Evolutionary conservation across 2,797 vertebrate species (phyloP).

Genomic region (Hozukius guyotensis): DNA sequence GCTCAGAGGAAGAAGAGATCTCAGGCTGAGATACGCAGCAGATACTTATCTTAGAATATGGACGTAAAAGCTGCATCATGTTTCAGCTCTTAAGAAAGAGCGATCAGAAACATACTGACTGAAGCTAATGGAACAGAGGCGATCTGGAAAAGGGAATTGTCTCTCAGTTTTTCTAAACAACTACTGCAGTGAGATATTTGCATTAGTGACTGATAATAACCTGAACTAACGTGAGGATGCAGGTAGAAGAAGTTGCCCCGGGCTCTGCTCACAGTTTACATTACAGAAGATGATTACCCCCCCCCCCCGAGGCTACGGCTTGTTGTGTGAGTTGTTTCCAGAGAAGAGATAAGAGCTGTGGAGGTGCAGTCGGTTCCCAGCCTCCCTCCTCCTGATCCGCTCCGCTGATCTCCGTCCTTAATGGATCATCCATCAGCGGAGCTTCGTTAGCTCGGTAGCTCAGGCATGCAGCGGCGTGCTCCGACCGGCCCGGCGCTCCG

Average conservation of each 20-base stretch:
- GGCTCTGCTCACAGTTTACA: constrained; percentile 1
- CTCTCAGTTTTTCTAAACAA: not conserved
- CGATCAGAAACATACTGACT: too few relatives aligned
- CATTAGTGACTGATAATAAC: not conserved
- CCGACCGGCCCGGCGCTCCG: not conserved
- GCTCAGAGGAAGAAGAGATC: too few relatives aligned
- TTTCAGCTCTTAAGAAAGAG: too few relatives aligned
- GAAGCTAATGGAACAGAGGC: too few relatives aligned
- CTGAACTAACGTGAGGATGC: not conserved
- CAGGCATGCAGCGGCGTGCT: constrained; percentile 25
- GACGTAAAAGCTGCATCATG: too few relatives aligned
- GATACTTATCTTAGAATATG: too few relatives aligned
- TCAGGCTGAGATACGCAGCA: too few relatives aligned
- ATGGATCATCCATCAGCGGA: constrained; percentile 44
- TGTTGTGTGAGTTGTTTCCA: not conserved
- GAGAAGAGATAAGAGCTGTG: constrained; percentile 28
- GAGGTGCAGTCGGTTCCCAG: not conserved
- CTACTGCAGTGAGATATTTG: too few relatives aligned
- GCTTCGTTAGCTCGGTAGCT: constrained; percentile 36
- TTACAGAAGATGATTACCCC: constrained; percentile 3
- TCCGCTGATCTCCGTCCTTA: constrained; percentile 26
- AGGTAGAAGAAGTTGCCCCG: not conserved
- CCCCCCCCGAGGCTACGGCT: not conserved
- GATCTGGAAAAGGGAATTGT: too few relatives aligned
- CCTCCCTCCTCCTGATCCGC: constrained; percentile 6